Evolutionary conservation across 2,888 invertebrate genomes (phyloP).

Genomic region (Lordiphosa fenestrarum): DNA sequence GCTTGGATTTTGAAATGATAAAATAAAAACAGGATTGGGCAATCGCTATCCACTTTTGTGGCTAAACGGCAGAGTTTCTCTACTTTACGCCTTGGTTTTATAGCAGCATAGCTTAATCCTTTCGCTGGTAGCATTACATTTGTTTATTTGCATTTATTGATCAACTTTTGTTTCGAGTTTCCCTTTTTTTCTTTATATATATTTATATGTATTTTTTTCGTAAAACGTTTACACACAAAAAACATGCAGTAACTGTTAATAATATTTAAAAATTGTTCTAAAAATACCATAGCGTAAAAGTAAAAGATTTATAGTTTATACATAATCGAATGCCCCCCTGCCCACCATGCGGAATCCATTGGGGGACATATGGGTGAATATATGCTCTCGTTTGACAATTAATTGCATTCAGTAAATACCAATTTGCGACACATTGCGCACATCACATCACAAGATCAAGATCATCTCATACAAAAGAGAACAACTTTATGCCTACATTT

Average conservation of each 20-base stretch:
- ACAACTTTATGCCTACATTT: conserved; percentile 24
- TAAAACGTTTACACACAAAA: conserved; percentile 59
- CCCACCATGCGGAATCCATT: conserved; percentile 7
- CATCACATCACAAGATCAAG: conserved; percentile 53
- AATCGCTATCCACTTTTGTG: no score
- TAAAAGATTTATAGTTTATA: conserved; percentile 33
- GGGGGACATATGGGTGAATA: conserved; percentile 25
- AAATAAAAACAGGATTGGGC: no score
- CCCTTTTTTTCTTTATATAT: conserved; percentile 8
- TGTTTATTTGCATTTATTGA: not conserved
- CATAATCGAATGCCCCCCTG: conserved; percentile 5
- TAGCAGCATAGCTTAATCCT: no score
- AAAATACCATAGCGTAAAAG: conserved; percentile 64
- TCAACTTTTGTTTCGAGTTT: not conserved
- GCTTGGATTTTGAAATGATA: no score
- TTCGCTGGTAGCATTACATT: no score
- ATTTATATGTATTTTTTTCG: conserved; percentile 15
- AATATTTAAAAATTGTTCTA: conserved; percentile 60
- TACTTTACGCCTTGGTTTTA: no score
- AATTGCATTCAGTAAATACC: conserved; percentile 59
- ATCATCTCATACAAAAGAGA: conserved; percentile 9
- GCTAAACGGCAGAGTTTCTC: no score
- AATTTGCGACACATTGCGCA: conserved; percentile 60
- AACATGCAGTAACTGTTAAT: conserved; percentile 50
- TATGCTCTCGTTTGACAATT: conserved; percentile 24